Percentiles rank a stretch among this genome's conserved stretches.
phyloP scores from a whole-genome alignment of 1,140 invertebrate genomes.

The Bemisia tabaci region DNA sequence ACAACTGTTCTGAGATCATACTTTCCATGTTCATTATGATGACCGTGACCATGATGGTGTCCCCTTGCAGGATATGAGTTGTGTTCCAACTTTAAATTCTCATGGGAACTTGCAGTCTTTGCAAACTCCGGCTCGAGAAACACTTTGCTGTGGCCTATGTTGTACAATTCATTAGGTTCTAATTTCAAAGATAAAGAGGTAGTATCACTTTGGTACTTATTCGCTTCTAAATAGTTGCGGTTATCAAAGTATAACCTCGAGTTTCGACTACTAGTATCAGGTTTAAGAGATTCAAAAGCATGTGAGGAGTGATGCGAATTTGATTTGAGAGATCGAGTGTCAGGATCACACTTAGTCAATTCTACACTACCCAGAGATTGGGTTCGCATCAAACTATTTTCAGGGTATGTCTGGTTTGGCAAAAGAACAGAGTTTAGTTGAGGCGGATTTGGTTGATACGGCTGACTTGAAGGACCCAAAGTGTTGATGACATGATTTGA shows the following conservation, averaged over 20 bases:
- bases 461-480: background rate
- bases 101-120: background rate
- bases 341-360: constrained; percentile 28
- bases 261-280: background rate
- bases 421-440: constrained; percentile 26
- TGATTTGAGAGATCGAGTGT: constrained; percentile 18
- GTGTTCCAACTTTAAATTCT: background rate
- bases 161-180: background rate
- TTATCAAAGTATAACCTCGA: background rate
- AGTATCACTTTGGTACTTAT: background rate
- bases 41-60: background rate
- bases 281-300: background rate
- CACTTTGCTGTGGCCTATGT: background rate
- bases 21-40: background rate
- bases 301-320: background rate
- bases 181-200: background rate
- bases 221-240: background rate
- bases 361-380: constrained; percentile 47
- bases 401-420: constrained; percentile 33
- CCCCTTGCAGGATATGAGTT: background rate
- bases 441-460: constrained; percentile 13
- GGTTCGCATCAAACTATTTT: constrained; percentile 38
- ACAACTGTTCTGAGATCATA: background rate
- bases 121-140: background rate
- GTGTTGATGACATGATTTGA: constrained; percentile 3